phyloP scores from a whole-genome alignment of 2,797 vertebrate species.

The Muscicapa striata region DNA sequence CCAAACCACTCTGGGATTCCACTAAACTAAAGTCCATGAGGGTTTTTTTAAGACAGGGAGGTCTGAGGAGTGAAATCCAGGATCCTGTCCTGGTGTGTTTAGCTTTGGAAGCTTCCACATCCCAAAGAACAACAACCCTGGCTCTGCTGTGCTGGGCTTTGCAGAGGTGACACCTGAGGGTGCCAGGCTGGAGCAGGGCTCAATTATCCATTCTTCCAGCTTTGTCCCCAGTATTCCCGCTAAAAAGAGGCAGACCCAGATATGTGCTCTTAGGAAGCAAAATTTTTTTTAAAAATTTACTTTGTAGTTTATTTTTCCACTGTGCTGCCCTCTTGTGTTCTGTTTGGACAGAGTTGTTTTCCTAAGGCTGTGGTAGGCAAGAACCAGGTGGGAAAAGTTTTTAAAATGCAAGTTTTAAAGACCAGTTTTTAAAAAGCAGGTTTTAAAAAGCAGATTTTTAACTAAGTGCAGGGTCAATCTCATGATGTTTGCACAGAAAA shows the following conservation, averaged over 20 bases:
- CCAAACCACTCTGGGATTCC: not conserved
- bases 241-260: not conserved
- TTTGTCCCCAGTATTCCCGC: not conserved
- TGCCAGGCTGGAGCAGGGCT: accelerated
- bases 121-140: accelerated
- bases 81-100: accelerated
- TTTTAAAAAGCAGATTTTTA: not conserved
- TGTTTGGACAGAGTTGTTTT: not conserved
- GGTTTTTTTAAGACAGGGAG: not conserved
- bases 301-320: not conserved
- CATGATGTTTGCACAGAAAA: accelerated
- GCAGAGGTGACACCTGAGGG: not conserved
- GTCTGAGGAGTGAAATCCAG: not conserved
- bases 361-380: accelerated
- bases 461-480: not conserved
- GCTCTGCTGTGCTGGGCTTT: not conserved
- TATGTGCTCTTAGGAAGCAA: accelerated
- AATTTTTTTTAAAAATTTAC: not conserved
- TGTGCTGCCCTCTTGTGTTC: conserved; percentile 73
- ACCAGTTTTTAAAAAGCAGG: not conserved
- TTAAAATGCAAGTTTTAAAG: not conserved
- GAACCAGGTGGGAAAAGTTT: not conserved
- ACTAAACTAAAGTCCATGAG: accelerated
- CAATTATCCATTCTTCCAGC: accelerated
- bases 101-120: not conserved